Evolutionary conservation across 2,113 vertebrate species (phyloP), one percentile per base, ranked within the genome.

Genomic region (Corythaeola cristata): DNA sequence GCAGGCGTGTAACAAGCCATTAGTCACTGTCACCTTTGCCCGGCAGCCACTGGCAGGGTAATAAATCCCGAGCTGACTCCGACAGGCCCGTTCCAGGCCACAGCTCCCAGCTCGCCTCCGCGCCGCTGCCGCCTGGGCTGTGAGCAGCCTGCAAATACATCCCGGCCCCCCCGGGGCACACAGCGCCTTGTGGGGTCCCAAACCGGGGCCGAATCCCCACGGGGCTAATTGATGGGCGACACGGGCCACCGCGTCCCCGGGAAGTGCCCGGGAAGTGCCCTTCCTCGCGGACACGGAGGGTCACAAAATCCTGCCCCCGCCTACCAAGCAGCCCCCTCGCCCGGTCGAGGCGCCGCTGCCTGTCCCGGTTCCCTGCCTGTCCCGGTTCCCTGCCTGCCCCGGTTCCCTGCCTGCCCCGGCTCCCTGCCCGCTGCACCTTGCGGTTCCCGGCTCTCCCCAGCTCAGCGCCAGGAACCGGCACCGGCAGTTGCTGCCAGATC

Each of bases 1-100:
- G 97, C 98, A 97, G 97, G 98, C 97, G 94, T 97, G 93, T 96
- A 96, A 97, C 96, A 94, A 97, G 80, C 96, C 98, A 97, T 98
- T 96, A 96, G 96, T 98, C 98, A 97, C 97, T 96, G 97, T 97
- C 97, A 97, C 75, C 85, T 97, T 98, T 97, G 96, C 96, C 97
- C 93, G 85, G 44, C 60, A 94, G 94, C 94, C 71, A 86, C 95
- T 94, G 92, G 95, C 91, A 92, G 94, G 96, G 96, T 94, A 96
- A 97, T 96, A 97, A 93, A 91, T 86, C 73, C 30, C 27, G 59
- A 69, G 92, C 88, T 45, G 75, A 88, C 47, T 86, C 94, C 68
- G 53, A 91, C 94, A 6, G 95, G 95, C 81, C 63, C 74, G 89
- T 95, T 95, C 96, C 97, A 77, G 72, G 95, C 95, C 89, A 88